phyloP scores from a whole-genome alignment of 2,888 invertebrate genomes.

The Hetaerina titia region DNA sequence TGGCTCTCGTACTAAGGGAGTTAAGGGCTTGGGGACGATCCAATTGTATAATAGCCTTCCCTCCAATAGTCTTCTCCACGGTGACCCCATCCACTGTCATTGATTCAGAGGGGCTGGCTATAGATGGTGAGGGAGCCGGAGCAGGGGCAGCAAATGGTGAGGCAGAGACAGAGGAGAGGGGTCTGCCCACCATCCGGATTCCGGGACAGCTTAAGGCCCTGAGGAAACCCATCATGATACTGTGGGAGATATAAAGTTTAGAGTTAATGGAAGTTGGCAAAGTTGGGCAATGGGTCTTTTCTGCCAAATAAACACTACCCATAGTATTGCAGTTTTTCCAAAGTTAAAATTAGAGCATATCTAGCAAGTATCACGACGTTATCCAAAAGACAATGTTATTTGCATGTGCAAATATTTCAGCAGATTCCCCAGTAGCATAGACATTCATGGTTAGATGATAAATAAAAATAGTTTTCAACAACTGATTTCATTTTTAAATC shows the following conservation, averaged over 20 bases:
- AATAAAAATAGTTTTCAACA: too few species aligned
- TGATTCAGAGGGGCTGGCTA: constrained; percentile 6
- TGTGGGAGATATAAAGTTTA: neutral
- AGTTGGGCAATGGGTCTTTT: neutral
- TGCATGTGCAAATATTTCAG: too few species aligned
- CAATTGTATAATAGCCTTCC: constrained; percentile 51
- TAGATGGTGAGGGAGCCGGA: constrained; percentile 34
- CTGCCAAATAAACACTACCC: neutral
- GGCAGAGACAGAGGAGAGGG: constrained; percentile 46
- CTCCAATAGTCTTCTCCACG: constrained; percentile 12
- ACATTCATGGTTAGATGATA: too few species aligned
- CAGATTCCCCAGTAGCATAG: too few species aligned
- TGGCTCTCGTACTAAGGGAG: constrained; percentile 53
- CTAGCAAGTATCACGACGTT: too few species aligned
- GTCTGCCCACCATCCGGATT: constrained; percentile 28
- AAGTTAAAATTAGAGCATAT: too few species aligned
- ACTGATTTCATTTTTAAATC: too few species aligned
- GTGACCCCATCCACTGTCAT: constrained; percentile 39
- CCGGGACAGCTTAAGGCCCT: constrained; percentile 20
- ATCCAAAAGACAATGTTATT: too few species aligned
- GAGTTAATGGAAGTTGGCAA: neutral
- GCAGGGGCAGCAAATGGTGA: constrained; percentile 52
- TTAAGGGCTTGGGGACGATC: constrained; percentile 63
- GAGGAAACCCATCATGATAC: constrained; percentile 48
- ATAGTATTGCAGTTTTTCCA: too few species aligned